Base-by-base conservation (phyloP, 1,140 invertebrate species). In the Drosophila biarmipes region DNA sequence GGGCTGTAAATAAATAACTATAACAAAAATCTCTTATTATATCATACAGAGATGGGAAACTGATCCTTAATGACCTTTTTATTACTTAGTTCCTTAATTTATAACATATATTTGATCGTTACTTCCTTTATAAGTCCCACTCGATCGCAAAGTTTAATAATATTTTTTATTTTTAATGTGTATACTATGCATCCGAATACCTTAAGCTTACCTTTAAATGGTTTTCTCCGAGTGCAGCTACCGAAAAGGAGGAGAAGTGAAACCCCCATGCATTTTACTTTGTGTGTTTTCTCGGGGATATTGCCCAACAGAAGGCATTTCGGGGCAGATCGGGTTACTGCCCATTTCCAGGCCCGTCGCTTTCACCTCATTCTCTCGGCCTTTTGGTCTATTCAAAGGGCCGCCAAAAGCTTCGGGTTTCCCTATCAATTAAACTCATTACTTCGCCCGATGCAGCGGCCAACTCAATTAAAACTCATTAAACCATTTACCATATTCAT, bases 401-500 rank as follows among this genome's bases (percentile, higher is more conserved):
- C 67, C 67, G 67, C 40, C 51, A 48, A 56, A 51, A 42, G 48
- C 42, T 21, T 69, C 31, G 34, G 34, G 12, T 56, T 79, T 84
- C 24, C 80, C 84, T 89, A 87, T 89, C 84, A 90, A 89, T 89
- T 89, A 84, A 89, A 89, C 64, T 78, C 85, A 89, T 86, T 86
- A 90, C 51, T 57, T 59, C 31, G 54, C 42, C 37, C 37, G 31
- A 19, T 63, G 61, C 53, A 35, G 61, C 67, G 69, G 48, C 43
- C 51, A 45, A 53, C 81, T 86, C 84, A 89, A 89, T 89, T 89
- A 89, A 89, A 90, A 89, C 79, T 89, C 84, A 89, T 89, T 89
- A 89, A 89, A 89, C 73, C 80, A 80, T 85, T 90, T 80, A 89
- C 85, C 78, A 87, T 87, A 87, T 87, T 79, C 84, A 87, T 89